Base-by-base conservation (phyloP, 2,888 invertebrate species). In the Spialia ferax region DNA sequence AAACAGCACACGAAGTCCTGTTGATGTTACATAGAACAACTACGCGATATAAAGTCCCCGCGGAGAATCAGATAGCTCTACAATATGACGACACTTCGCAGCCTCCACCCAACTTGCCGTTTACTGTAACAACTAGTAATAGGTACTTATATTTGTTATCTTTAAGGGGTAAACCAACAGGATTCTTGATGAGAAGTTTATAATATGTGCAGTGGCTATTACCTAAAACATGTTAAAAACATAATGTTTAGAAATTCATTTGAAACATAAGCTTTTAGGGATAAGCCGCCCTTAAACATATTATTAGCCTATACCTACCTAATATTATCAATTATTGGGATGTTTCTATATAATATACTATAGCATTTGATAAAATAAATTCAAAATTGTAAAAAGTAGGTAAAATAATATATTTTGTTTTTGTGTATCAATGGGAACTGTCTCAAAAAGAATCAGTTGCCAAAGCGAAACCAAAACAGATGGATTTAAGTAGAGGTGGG, bases 81-180 rank as follows among this genome's bases (percentile, higher is more conserved):
- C 84, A 85, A 85, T 87, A 91, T 83, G 89, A 89, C 87, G 88
- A 91, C 90, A 89, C 86, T 89, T 89, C 81, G 83, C 88, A 79
- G 81, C 82, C 85, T 82, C 78, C 84, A 79, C 74, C 74, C 78
- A 22, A 52, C 63, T 63, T 29, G 6, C 45, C 10, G 6, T 18
- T 63, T 63, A 23, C 29, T 50, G 22, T 20, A 50, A 8, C 22
- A 32, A 32, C 26, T 15, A 48, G 45, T 48, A n/a, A n/a, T n/a
- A n/a, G n/a, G n/a, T n/a, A n/a, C n/a, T n/a, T n/a, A 8, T 10
- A 20, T 48, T 42, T 42, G 42, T 42, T 45, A 45, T 45, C 18
- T 45, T 45, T 45, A 15, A 45, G 18, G 42, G 42, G 42, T 42
- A 48, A 48, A 48, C 45, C 2, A 48, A 45, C 18, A 10, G 18